phyloP scores from a whole-genome alignment of 2,113 vertebrate genomes.

The Dolichotis patagonum region DNA sequence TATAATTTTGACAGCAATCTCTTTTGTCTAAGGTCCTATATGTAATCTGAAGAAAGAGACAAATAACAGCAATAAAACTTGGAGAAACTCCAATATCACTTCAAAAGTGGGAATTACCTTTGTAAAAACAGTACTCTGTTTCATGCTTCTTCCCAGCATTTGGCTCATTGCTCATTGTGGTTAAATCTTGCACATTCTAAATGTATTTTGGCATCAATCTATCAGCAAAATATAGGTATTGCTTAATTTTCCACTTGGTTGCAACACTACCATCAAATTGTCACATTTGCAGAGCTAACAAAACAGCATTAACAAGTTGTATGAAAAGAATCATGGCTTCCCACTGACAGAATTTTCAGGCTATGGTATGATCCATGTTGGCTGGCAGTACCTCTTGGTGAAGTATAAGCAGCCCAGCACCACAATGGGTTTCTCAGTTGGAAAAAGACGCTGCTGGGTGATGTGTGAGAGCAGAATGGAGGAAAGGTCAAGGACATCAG shows the following conservation, averaged over 20 bases:
- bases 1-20: neutral
- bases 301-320: neutral
- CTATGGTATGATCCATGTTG: too few species aligned
- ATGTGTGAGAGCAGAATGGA: too few species aligned
- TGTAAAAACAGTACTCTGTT: neutral
- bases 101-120: neutral
- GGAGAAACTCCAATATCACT: neutral
- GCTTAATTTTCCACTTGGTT: neutral
- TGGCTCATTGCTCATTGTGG: neutral
- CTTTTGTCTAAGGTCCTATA: neutral
- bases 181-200: neutral
- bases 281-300: neutral
- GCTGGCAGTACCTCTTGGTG: neutral
- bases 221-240: neutral
- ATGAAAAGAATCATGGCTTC: neutral
- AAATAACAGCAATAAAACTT: neutral
- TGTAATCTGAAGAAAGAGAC: neutral
- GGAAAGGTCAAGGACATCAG: neutral
- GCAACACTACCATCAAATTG: neutral
- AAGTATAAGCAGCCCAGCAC: neutral
- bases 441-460: neutral
- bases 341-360: neutral
- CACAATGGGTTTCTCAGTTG: neutral
- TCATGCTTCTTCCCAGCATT: neutral
- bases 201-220: neutral